These are phyloP conservation scores for Rhodeus uyekii DNA, from an alignment of 2,797 vertebrate genomes.

Conservation along the genomic window DNA sequence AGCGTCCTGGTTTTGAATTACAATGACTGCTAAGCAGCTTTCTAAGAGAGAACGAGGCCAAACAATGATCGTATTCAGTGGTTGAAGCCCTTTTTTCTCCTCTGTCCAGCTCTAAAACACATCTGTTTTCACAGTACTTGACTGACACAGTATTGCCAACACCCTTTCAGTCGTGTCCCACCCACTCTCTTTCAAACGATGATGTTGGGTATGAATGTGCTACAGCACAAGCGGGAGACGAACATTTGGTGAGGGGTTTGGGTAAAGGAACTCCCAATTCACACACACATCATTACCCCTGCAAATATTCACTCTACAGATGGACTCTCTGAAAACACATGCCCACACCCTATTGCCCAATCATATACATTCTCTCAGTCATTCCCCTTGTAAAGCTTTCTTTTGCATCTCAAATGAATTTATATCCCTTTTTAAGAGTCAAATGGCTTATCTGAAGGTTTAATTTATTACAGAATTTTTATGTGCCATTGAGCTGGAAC, in stretches of 20 bases:
- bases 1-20: background rate
- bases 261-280: conserved; percentile 34
- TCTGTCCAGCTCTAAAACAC: conserved; percentile 42
- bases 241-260: conserved; percentile 55
- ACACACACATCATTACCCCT: conserved; percentile 55
- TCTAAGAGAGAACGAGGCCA: conserved; percentile 13
- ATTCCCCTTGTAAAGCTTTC: background rate
- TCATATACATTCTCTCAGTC: conserved; percentile 10
- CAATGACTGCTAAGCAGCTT: conserved; percentile 29
- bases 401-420: conserved; percentile 16
- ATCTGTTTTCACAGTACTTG: conserved; percentile 54
- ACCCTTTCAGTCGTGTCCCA: conserved; percentile 37
- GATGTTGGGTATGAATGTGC: conserved; percentile 44
- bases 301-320: conserved; percentile 43
- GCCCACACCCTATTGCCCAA: conserved; percentile 11
- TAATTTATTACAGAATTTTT: background rate
- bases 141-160: conserved; percentile 40
- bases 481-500: background rate
- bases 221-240: conserved; percentile 36
- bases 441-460: background rate
- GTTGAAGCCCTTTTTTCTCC: background rate
- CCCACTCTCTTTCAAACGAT: conserved; percentile 44
- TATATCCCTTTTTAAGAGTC: background rate
- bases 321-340: conserved; percentile 46
- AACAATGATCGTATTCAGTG: conserved; percentile 38